Evolutionary conservation across 2,888 invertebrate genomes (phyloP).

Genomic region (Salticus scenicus): DNA sequence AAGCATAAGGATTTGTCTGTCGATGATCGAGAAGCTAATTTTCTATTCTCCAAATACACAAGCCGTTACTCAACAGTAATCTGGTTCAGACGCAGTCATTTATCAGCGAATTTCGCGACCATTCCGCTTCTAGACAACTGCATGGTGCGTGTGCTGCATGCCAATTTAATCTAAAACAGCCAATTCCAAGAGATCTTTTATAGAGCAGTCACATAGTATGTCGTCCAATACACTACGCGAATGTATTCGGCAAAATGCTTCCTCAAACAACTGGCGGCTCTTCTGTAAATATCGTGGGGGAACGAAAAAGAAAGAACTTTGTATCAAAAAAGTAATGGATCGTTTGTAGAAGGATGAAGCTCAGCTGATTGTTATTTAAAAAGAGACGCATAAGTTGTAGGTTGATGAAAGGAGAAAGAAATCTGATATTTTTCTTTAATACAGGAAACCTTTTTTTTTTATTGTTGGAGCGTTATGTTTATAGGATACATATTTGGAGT

Average conservation of each 20-base stretch:
- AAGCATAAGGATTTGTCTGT: background rate
- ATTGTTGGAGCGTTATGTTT: too few species aligned
- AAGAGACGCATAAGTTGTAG: too few species aligned
- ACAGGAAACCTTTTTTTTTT: too few species aligned
- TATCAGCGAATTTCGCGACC: slow-evolving; percentile 3
- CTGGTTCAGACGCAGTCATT: slow-evolving; percentile 5
- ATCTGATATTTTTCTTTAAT: too few species aligned
- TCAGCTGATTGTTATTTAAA: too few species aligned
- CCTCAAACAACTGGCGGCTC: background rate
- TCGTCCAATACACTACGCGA: background rate
- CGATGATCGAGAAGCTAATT: slow-evolving; percentile 12
- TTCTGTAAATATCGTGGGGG: background rate
- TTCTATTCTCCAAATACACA: slow-evolving; percentile 14
- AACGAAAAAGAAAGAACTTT: too few species aligned
- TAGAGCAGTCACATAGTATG: background rate
- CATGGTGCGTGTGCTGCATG: slow-evolving; percentile 6
- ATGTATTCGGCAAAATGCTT: background rate
- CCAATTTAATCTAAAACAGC: background rate
- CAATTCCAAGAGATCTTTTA: background rate
- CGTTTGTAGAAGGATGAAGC: background rate
- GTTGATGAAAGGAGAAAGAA: too few species aligned
- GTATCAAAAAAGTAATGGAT: background rate
- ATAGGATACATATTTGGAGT: too few species aligned
- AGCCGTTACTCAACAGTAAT: slow-evolving; percentile 21
- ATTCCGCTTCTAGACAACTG: background rate